Conservation (phyloP, 2,113 vertebrate species). For the Galeopterus variegatus region DNA sequence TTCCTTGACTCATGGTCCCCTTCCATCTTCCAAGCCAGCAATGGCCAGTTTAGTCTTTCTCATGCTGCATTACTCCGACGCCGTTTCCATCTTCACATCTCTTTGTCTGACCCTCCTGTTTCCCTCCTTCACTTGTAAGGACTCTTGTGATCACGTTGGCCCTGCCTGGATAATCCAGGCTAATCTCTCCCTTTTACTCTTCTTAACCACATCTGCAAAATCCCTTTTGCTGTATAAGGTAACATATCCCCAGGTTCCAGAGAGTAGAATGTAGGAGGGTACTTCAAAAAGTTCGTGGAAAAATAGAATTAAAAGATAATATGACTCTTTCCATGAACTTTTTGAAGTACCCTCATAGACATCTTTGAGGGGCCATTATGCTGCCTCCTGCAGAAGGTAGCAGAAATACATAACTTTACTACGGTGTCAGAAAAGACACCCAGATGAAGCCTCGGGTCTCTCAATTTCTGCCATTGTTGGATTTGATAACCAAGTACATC, state of each 20-base stretch:
- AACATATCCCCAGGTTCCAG: background rate
- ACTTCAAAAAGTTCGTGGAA: no score
- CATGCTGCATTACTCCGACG: no score
- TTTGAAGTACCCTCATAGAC: background rate
- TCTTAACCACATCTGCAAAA: background rate
- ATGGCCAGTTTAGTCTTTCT: background rate
- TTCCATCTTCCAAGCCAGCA: background rate
- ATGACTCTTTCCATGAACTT: no score
- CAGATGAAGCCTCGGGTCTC: background rate
- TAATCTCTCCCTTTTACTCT: no score
- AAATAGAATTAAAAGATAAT: no score
- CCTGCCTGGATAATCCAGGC: no score
- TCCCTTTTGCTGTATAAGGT: background rate
- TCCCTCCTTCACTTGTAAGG: background rate
- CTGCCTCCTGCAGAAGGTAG: background rate
- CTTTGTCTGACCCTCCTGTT: background rate
- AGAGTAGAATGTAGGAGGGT: background rate
- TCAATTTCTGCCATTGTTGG: background rate
- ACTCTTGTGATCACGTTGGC: background rate
- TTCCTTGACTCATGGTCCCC: background rate
- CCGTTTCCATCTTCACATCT: rapidly evolving
- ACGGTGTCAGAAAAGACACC: background rate
- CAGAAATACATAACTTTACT: background rate
- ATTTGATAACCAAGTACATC: background rate
- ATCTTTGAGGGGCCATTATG: background rate